Evolutionary conservation across 2,797 vertebrate genomes (phyloP), one percentile per base, ranked within the genome.

Genomic region (Pitangus sulphuratus): DNA sequence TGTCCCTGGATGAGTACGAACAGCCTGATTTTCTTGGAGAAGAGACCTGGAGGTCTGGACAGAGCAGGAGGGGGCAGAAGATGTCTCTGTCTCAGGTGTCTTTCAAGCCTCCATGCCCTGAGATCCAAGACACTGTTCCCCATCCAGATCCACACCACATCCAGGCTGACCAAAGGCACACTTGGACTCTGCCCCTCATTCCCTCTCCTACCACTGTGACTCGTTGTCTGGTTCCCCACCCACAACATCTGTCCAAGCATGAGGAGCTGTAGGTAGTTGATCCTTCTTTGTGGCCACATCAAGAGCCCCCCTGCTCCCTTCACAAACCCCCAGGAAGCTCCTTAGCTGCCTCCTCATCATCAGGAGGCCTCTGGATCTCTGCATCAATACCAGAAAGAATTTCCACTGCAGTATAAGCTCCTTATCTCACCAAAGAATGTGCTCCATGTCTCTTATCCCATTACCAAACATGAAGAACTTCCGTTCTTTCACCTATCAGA

Each of bases 131-230:
- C 28, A 30, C 50, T 30, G 53, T 21, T 5, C 57, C 48, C 15
- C 2, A 0, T 11, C 5, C 39, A 61, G 75, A 24, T 7, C 40
- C 39, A 4, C 0, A 1, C 3, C 66, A 11, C 57, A 15, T 2
- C 58, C 1, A 1, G 0, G 2, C 10, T 22, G 50, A 28, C 61
- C 54, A 61, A 42, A 71, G 65, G 35, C 50, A 30, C 50, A 4
- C 5, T 17, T 20, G 70, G n/a, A 4, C 33, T 8, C 53, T 64
- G 25, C 14, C 75, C 4, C 40, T 35, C 37, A 0, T 25, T 25
- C 8, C 8, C 51, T 37, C 21, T 53, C 21, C 56, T 7, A 0
- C 5, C n/a, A 19, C 77, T 3, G 1, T 5, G 22, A 9, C 20
- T 16, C 50, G 0, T 5, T 5, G 28, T 4, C 42, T 39, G 14